A percentile compares a stretch with the other conserved stretches of the same genome.
These are phyloP conservation scores for Polia nebulosa DNA, from an alignment of 2,888 invertebrate species.

Conservation along the genomic window DNA sequence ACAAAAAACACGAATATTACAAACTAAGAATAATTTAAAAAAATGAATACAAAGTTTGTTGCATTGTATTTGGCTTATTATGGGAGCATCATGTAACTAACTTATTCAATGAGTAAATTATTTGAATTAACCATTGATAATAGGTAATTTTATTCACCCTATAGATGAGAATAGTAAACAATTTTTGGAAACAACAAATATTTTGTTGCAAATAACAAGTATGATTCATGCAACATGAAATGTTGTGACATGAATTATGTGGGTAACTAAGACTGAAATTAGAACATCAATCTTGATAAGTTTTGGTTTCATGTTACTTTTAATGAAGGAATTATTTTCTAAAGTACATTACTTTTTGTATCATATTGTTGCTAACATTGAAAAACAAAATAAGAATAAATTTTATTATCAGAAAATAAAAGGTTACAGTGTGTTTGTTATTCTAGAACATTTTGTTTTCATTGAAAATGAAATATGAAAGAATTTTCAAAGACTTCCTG, in stretches of 20 bases:
- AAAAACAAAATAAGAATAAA: too few relatives aligned
- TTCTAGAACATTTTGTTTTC: too few relatives aligned
- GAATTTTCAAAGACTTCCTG: too few relatives aligned
- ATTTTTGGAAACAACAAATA: background rate
- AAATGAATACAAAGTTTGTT: conserved; percentile 19
- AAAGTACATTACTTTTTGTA: too few relatives aligned
- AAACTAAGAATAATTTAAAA: background rate
- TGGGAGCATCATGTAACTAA: background rate
- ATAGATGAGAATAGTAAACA: background rate
- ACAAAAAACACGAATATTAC: conserved; percentile 2
- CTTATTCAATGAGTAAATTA: conserved; percentile 2
- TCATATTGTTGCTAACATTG: background rate
- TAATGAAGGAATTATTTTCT: background rate
- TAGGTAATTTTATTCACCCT: background rate
- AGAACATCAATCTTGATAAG: conserved; percentile 10
- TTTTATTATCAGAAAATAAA: too few relatives aligned
- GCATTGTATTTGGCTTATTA: background rate
- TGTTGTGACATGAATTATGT: conserved; percentile 23
- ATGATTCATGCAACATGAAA: conserved; percentile 38
- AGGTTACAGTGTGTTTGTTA: background rate
- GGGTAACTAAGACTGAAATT: conserved; percentile 10
- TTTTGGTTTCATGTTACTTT: background rate
- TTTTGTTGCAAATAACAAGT: conserved; percentile 7
- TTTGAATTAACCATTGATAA: background rate
- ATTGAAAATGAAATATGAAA: too few relatives aligned